Evolutionary conservation across 1,140 invertebrate genomes (phyloP), one percentile per base, ranked within the genome.

Genomic region (Platyura marginata): DNA sequence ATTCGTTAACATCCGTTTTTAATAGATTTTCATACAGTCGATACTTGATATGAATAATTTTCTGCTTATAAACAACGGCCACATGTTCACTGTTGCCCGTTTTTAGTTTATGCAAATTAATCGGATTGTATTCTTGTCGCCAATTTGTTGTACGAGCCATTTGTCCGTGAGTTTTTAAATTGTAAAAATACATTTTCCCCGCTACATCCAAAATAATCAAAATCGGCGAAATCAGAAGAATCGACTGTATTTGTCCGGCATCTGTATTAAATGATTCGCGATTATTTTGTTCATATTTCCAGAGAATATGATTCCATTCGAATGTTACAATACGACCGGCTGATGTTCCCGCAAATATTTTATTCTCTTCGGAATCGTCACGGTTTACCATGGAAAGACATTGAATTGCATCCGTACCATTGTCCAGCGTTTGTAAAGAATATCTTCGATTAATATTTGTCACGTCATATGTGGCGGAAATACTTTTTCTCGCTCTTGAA

Each of bases 41-140:
- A 41, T 9, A 15, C 13, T 32, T 23, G n/a, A n/a, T 44, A 32
- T 18, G 42, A 21, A 25, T 48, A 45, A 35, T 36, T 38, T 4
- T 49, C 9, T 46, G n/a, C 9, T 40, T 40, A 21, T 47, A 52
- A 13, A 57, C 51, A 3, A 60, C 25, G 11, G 56, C n/a, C 2
- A 53, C 16, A 6, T 40, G 41, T 11, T 47, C 45, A 9, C 15
- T 5, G 1, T 20, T 23, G 13, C n/a, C 18, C 13, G 41, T 32
- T 6, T 44, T 32, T 3, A 16, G 21, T 0, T 43, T 38, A 37
- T 49, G 43, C 6, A 39, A 10, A 37, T 46, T 16, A 40, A 50
- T 1, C 8, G 47, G 33, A 46, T 46, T 35, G 48, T 48, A 6
- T 23, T 15, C 9, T 1, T 50, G 22, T 29, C 16, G 11, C n/a